Evolutionary conservation across 2,888 invertebrate species (phyloP).

Genomic region (Macrophya annulata): DNA sequence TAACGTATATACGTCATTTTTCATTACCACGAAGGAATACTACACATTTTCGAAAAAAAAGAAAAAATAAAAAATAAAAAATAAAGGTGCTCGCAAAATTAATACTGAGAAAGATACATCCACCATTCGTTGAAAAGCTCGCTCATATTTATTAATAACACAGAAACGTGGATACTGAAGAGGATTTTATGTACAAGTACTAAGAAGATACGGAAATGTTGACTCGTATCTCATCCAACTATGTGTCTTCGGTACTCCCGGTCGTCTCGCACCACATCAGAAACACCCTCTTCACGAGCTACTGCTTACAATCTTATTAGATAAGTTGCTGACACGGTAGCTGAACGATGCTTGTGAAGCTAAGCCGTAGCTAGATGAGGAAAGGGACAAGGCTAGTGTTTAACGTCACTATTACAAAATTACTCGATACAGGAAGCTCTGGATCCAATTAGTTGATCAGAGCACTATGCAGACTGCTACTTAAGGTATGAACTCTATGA

Average conservation of each 20-base stretch:
- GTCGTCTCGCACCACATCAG: not conserved
- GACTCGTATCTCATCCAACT: not conserved
- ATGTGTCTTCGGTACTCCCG: not conserved
- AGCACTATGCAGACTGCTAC: not conserved
- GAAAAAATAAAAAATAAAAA: too few relatives aligned
- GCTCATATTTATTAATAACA: not conserved
- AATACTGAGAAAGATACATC: too few relatives aligned
- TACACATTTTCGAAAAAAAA: too few relatives aligned
- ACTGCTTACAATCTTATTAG: slow-evolving; percentile 62
- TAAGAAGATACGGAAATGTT: not conserved
- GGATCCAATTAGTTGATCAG: slow-evolving; percentile 37
- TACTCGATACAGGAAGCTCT: slow-evolving; percentile 16
- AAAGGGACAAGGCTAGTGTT: not conserved
- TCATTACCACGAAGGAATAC: not conserved
- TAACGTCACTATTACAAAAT: slow-evolving; percentile 39
- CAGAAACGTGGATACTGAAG: not conserved
- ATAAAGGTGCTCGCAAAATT: too few relatives aligned
- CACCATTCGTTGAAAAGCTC: not conserved
- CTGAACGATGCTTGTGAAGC: slow-evolving; percentile 21
- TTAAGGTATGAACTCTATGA: not conserved
- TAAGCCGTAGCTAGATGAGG: slow-evolving; percentile 32
- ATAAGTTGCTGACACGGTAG: slow-evolving; percentile 62
- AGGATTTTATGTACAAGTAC: not conserved
- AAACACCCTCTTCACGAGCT: slow-evolving; percentile 15
- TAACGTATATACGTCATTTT: not conserved